Conservation (phyloP, 1,140 invertebrate genomes). For the Leptestheria dahalacensis region DNA sequence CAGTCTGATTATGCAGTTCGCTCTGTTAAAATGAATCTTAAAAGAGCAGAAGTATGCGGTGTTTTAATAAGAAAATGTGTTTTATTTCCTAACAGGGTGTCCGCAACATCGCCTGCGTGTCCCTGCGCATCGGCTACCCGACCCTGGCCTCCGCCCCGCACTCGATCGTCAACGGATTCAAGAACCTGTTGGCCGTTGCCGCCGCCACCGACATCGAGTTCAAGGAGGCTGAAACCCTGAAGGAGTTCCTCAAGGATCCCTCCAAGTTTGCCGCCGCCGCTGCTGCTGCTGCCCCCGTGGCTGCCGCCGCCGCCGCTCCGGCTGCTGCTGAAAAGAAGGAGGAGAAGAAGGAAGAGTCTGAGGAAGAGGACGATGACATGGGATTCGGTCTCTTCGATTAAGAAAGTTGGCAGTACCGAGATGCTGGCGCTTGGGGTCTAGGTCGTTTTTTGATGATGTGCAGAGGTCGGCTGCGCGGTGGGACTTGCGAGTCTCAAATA, state of each 20-base stretch:
- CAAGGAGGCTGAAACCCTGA: slow-evolving; percentile 81
- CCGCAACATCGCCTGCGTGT: slow-evolving; percentile 84
- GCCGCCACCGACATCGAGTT: slow-evolving; percentile 90
- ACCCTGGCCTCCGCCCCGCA: slow-evolving; percentile 92
- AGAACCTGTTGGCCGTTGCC: slow-evolving; percentile 91
- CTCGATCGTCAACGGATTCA: slow-evolving; percentile 94
- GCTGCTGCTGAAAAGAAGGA: slow-evolving; percentile 51
- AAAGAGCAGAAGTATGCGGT: neutral
- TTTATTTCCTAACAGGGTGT: slow-evolving; percentile 48
- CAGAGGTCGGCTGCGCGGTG: neutral
- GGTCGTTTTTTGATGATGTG: neutral
- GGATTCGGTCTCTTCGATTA: slow-evolving; percentile 93
- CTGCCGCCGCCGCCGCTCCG: slow-evolving; percentile 37
- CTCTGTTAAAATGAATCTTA: neutral
- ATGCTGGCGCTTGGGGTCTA: neutral
- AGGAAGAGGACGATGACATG: slow-evolving; percentile 92
- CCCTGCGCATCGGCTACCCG: slow-evolving; percentile 85
- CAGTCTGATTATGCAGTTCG: slow-evolving; percentile 11
- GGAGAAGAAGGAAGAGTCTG: slow-evolving; percentile 73
- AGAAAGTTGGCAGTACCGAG: slow-evolving; percentile 21
- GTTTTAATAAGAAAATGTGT: neutral
- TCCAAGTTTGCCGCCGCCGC: slow-evolving; percentile 70
- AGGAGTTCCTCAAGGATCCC: slow-evolving; percentile 84
- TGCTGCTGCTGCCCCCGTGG: slow-evolving; percentile 42
- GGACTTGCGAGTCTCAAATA: neutral